Base-by-base conservation (phyloP, 2,888 invertebrate species). In the Petrolisthes manimaculis region DNA sequence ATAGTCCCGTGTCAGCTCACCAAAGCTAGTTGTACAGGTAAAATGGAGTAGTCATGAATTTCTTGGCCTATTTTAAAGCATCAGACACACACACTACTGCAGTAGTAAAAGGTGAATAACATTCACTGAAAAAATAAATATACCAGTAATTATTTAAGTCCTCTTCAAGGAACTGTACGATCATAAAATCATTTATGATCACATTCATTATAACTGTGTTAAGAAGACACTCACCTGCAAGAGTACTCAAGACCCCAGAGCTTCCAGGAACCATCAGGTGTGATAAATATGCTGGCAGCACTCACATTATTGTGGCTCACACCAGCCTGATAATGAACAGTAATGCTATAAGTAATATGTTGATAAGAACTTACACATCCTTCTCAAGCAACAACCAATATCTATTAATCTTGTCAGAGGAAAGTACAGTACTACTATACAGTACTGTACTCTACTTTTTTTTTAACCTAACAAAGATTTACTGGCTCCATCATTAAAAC, bases 301-400 rank as follows among this genome's bases (percentile, higher is more conserved):
- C 96, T 95, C 8, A 98, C 94, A 93, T 97, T 97, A 91, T 97
- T 96, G 93, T 98, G 98, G 8, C 96, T 95, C 90, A 95, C 95
- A 81, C 94, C 93, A 78, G 96, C 97, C 94, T 96, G 92, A n/a
- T 71, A 54, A 53, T 9, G 37, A 37, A 37, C 37, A 37, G 37
- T 37, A 37, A 37, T 37, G 37, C 37, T 37, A 37, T 37, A 37
- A 37, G 37, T 37, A 37, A 37, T 37, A 37, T 37, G 37, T 37
- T 37, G 37, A 37, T 37, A 37, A 1, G 37, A 37, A 37, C 37
- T 37, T 37, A 37, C 37, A 37, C 37, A 37, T 37, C 37, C 37
- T 37, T 37, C 37, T 37, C 37, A 37, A 1, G 37, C 37, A 37
- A 37, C 37, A 37, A 37, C 37, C 0, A 37, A 37, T 37, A 37